Percentiles rank a stretch among this genome's conserved stretches.
Evolutionary conservation across 2,888 invertebrate genomes (phyloP).

Genomic region (Parascotia fuliginaria): DNA sequence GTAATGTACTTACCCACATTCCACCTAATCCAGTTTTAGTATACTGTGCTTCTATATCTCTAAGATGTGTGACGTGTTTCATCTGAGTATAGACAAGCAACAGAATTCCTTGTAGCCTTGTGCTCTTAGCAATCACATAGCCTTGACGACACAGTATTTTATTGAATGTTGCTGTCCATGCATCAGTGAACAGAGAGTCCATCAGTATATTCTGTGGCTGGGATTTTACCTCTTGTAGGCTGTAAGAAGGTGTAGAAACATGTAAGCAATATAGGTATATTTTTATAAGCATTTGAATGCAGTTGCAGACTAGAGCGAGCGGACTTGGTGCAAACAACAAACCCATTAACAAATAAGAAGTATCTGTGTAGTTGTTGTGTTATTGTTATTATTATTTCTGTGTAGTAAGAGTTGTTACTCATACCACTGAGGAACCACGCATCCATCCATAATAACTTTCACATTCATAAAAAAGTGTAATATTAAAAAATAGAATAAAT

Average conservation of each 20-base stretch:
- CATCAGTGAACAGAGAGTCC: constrained; percentile 93
- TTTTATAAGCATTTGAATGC: too few relatives aligned
- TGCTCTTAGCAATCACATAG: constrained; percentile 92
- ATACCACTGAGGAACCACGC: too few relatives aligned
- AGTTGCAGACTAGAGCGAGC: too few relatives aligned
- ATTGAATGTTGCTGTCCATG: constrained; percentile 92
- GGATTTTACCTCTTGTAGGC: constrained; percentile 95
- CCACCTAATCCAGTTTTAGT: constrained; percentile 96
- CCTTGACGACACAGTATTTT: constrained; percentile 88
- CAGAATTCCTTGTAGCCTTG: constrained; percentile 93
- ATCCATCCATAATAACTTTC: too few relatives aligned
- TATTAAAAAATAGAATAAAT: too few relatives aligned
- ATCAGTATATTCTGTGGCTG: constrained; percentile 94
- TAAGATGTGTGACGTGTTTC: constrained; percentile 92
- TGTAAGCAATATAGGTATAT: too few relatives aligned
- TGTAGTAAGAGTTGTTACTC: too few relatives aligned
- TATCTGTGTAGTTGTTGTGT: too few relatives aligned
- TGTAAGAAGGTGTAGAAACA: constrained; percentile 53
- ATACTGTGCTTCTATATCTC: constrained; percentile 94
- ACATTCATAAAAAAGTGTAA: too few relatives aligned
- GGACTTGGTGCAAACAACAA: too few relatives aligned
- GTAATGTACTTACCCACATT: constrained; percentile 91
- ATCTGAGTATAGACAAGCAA: constrained; percentile 91
- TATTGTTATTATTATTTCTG: too few relatives aligned
- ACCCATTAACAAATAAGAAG: too few relatives aligned